Base-by-base conservation (phyloP, 2,888 invertebrate species). In the Bombylius major region DNA sequence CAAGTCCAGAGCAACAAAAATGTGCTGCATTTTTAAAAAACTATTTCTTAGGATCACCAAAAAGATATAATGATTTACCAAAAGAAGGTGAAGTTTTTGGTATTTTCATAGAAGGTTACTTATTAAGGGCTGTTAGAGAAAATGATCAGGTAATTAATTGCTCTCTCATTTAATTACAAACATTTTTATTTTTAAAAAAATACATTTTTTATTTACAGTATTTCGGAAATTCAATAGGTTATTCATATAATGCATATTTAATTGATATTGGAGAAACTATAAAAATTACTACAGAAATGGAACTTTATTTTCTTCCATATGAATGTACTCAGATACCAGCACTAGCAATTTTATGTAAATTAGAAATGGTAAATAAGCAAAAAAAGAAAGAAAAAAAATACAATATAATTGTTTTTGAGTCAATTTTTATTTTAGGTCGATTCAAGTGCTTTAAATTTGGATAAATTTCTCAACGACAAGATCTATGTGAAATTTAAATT, bases 81-180 rank as follows among this genome's bases (percentile, higher is more conserved):
- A 12, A 47, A 7, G 55, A 59, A 39, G 59, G 59, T 14, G 59
- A 56, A 51, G 50, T 59, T 32, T 56, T 59, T 52, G 57, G 56
- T 33, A 14, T 59, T 12, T 42, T 57, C 42, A 39, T 56, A 23
- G 51, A 57, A 46, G 47, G 50, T 32, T 57, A 59, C 23, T 51
- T 59, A 48, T 59, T 59, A 31, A 55, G 59, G 48, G 57, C 52
- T 13, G 57, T 59, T 5, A 52, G 55, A 54, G 55, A 59, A 49
- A 56, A 57, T 47, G 53, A 55, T 33, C 46, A 47, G 39, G 48
- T 58, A 53, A 45, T 14, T 47, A 36, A 39, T 36, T 12, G 9
- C n/a, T 5, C n/a, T 4, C 7, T 12, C 1, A 51, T 9, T 36
- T 36, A 14, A 39, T 47, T 39, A 11, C 36, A 42, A 54, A 48